These are phyloP conservation scores for Geotrupes spiniger DNA, from an alignment of 2,888 invertebrate genomes.

Conservation along the genomic window DNA sequence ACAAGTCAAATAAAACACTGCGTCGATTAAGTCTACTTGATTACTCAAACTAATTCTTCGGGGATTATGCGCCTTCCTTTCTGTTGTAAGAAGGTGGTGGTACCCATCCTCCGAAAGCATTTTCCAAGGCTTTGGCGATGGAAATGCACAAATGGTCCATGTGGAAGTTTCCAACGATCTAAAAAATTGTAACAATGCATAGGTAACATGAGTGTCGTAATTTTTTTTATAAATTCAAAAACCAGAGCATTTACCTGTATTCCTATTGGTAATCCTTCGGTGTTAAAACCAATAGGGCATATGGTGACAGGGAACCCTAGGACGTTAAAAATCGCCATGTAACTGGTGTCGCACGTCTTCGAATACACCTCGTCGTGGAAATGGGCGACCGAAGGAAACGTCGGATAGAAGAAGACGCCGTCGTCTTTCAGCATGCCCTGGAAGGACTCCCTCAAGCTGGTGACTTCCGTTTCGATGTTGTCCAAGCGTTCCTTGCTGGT, in stretches of 20 bases:
- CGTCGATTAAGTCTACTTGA: no score
- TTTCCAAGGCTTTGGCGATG: no score
- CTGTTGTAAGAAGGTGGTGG: no score
- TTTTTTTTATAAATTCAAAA: no score
- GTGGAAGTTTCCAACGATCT: no score
- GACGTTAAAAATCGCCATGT: constrained; percentile 83
- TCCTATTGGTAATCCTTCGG: constrained; percentile 82
- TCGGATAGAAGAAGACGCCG: constrained; percentile 85
- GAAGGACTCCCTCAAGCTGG: constrained; percentile 47
- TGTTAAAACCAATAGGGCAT: constrained; percentile 79
- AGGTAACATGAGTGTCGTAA: no score
- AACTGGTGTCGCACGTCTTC: constrained; percentile 79
- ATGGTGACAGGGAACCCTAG: constrained; percentile 85
- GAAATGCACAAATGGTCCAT: no score
- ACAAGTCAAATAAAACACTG: no score
- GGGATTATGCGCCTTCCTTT: no score
- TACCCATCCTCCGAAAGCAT: no score
- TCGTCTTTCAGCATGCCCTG: constrained; percentile 74
- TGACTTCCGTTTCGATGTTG: not conserved
- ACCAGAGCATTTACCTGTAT: constrained; percentile 74
- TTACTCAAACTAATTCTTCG: no score
- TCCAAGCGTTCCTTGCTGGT: not conserved
- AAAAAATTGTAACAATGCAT: no score
- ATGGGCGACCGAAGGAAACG: constrained; percentile 85
- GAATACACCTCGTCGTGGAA: constrained; percentile 83